phyloP scores from a whole-genome alignment of 2,113 vertebrate genomes.

The Vanacampus margaritifer region DNA sequence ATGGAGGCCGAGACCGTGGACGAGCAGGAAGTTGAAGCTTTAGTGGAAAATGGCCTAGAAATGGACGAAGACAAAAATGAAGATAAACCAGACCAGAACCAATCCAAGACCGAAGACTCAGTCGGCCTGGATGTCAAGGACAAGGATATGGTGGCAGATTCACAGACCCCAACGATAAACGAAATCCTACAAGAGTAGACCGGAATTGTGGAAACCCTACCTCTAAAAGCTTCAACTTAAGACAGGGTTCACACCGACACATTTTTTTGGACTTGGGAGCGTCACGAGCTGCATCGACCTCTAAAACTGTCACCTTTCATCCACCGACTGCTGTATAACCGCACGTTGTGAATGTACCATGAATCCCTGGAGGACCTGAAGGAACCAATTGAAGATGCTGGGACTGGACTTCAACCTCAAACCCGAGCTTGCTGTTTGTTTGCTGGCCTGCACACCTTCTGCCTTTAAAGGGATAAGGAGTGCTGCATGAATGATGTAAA shows the following conservation, averaged over 20 bases:
- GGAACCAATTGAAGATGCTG: conserved; percentile 5
- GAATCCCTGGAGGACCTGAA: conserved; percentile 22
- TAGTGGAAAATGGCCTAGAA: conserved; percentile 51
- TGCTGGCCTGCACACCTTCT: not conserved
- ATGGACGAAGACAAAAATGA: conserved; percentile 29
- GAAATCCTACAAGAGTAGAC: conserved; percentile 40
- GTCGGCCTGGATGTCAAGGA: conserved; percentile 17
- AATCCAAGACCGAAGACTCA: conserved; percentile 29
- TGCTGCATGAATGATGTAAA: not conserved
- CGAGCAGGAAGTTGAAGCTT: conserved; percentile 17
- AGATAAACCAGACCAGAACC: not conserved
- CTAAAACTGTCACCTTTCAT: conserved; percentile 22
- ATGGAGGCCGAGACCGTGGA: conserved; percentile 37
- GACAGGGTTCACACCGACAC: conserved; percentile 18
- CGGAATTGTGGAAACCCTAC: conserved; percentile 12
- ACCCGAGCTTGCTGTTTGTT: not conserved
- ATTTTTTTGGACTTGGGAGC: conserved; percentile 15
- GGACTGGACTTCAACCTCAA: not conserved
- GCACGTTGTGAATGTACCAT: conserved; percentile 61
- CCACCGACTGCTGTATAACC: conserved; percentile 32
- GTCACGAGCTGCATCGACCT: conserved; percentile 29
- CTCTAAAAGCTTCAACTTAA: conserved; percentile 22
- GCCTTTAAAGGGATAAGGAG: not conserved
- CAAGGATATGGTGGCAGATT: conserved; percentile 30
- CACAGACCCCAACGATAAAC: conserved; percentile 20